Evolutionary conservation across 2,888 invertebrate genomes (phyloP).

Genomic region (Amorpha juglandis): DNA sequence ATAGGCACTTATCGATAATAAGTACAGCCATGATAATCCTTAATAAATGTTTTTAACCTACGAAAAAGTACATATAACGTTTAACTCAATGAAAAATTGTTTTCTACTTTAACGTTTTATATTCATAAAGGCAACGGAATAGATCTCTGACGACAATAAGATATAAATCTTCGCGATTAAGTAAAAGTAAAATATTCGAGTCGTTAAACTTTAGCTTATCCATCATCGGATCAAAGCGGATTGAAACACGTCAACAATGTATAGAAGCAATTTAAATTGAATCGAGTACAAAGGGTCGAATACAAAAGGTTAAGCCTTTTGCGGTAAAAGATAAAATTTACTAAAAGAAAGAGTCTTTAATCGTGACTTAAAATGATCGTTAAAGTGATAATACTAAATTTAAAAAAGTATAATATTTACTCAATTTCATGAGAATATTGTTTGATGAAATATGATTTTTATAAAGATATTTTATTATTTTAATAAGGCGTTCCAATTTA

Average conservation of each 20-base stretch:
- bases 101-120: neutral
- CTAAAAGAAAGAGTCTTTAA: no score
- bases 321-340: no score
- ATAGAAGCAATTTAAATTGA: constrained; percentile 20
- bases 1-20: neutral
- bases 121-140: neutral
- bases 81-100: no score
- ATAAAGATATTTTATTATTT: no score
- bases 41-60: no score
- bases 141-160: neutral
- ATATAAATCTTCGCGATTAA: neutral
- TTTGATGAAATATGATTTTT: no score
- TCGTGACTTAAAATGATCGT: no score
- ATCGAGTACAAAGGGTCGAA: neutral
- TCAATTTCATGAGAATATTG: no score
- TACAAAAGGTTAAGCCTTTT: neutral
- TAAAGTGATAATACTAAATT: no score
- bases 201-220: constrained; percentile 18
- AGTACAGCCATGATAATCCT: neutral
- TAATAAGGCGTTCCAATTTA: no score
- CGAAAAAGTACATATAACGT: no score
- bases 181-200: neutral
- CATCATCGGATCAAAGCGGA: constrained; percentile 16
- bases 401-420: no score
- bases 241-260: constrained; percentile 4